Evolutionary conservation across 1,140 invertebrate species (phyloP), one percentile per base, ranked within the genome.

Genomic region (Heterodera schachtii): DNA sequence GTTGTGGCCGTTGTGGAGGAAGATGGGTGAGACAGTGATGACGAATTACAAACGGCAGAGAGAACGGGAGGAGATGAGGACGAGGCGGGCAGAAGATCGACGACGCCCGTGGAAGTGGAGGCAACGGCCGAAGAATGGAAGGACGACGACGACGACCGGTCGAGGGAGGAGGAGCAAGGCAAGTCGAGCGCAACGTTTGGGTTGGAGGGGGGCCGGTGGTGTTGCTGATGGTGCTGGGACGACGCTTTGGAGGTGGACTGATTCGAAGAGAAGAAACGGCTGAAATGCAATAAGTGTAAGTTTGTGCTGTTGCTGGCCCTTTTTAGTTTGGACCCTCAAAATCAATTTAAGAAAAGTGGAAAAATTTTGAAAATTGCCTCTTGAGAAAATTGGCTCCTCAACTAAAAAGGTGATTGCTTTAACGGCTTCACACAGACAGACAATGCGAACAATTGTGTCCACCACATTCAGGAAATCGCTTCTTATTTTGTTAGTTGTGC

Each of bases 211-310:
- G 49, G 75, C 60, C 69, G 78, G 19, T 67, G 69, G 43, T 4
- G 46, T 1, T 60, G 64, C 5, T 21, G 74, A 19, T 64, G 73
- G 21, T 43, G 46, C 7, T 9, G 44, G 19, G 13, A 6, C 7
- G 74, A 43, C 64, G 74, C 67, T 21, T 73, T 71, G 69, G 69
- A 71, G 69, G 41, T 46, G 69, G 69, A 69, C 43, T 79, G 78
- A 74, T 79, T 79, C 13, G 60, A 71, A n/a, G 60, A 71, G 64
- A 79, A 79, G 67, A 79, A 79, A 19, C 78, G 78, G 49, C 78
- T 79, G 73, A 31, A n/a, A 78, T 79, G 41, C 4, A 46, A 5
- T 46, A 41, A 43, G 8, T 71, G 11, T 71, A 43, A 1, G 7
- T 52, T 52, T 52, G 6, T 52, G 49, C 11, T 52, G 31, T 31